Percentiles rank a stretch among this genome's conserved stretches.
These are phyloP conservation scores for Atractosteus spatula DNA, from an alignment of 2,113 vertebrate genomes.

Conservation along the genomic window DNA sequence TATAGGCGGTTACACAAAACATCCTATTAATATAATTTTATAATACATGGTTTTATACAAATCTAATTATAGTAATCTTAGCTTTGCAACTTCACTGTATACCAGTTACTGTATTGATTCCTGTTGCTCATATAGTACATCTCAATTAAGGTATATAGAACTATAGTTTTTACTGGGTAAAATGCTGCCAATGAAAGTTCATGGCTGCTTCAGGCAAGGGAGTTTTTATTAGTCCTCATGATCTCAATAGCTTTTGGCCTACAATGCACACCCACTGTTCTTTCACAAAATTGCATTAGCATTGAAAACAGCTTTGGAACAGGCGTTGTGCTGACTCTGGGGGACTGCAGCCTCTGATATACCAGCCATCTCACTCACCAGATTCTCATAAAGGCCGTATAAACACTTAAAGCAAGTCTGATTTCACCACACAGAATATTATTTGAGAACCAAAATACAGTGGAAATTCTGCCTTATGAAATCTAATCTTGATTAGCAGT, in stretches of 20 bases:
- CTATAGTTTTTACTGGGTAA: background rate
- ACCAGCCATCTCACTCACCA: background rate
- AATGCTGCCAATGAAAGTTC: background rate
- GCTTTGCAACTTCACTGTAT: too few relatives aligned
- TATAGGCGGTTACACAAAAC: too few relatives aligned
- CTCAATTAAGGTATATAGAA: background rate
- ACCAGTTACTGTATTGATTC: too few relatives aligned
- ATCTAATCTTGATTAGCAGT: too few relatives aligned
- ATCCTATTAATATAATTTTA: too few relatives aligned
- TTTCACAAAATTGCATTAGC: slow-evolving; percentile 32
- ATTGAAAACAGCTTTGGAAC: slow-evolving; percentile 24
- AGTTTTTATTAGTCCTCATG: background rate
- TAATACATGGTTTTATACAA: too few relatives aligned
- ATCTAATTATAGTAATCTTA: too few relatives aligned
- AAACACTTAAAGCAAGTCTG: too few relatives aligned
- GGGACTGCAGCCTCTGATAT: slow-evolving; percentile 24
- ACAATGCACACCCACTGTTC: slow-evolving; percentile 24
- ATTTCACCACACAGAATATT: too few relatives aligned
- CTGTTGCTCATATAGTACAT: background rate
- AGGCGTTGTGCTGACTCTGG: slow-evolving; percentile 22
- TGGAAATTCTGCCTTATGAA: too few relatives aligned
- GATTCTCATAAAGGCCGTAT: background rate
- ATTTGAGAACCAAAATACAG: too few relatives aligned
- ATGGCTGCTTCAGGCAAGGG: background rate
- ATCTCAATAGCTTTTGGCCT: slow-evolving; percentile 11